Percentiles rank a stretch among this genome's conserved stretches.
Evolutionary conservation across 2,113 vertebrate genomes (phyloP).

Genomic region (Etheostoma spectabile): DNA sequence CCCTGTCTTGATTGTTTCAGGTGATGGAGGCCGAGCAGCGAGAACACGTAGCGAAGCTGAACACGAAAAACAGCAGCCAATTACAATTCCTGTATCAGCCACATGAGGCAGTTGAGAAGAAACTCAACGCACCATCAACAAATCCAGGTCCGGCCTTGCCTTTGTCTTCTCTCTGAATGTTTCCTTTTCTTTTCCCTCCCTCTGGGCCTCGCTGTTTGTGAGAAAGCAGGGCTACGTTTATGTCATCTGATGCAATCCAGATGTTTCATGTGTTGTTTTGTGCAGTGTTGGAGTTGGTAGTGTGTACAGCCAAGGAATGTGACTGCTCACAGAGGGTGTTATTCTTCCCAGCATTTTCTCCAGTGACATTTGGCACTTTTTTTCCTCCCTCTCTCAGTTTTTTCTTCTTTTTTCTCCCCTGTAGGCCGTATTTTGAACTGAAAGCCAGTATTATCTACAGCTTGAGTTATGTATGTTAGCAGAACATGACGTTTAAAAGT

Average conservation of each 20-base stretch:
- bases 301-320: conserved; percentile 77
- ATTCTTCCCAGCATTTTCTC: conserved; percentile 57
- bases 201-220: conserved; percentile 26
- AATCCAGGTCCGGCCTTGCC: conserved; percentile 88
- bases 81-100: conserved; percentile 91
- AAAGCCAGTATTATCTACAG: conserved; percentile 96
- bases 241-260: conserved; percentile 75
- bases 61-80: conserved; percentile 93
- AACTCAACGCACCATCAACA: conserved; percentile 94
- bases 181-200: background rate
- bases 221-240: conserved; percentile 23
- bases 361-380: conserved; percentile 33
- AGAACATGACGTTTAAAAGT: background rate
- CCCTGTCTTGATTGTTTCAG: conserved; percentile 71
- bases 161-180: background rate
- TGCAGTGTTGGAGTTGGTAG: conserved; percentile 47
- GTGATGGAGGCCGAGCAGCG: conserved; percentile 97
- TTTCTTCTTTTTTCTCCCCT: conserved; percentile 67
- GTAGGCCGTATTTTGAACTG: conserved; percentile 97
- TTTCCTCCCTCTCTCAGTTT: conserved; percentile 22
- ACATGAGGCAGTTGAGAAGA: conserved; percentile 98
- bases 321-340: conserved; percentile 60
- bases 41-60: conserved; percentile 91
- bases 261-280: conserved; percentile 67
- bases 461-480: conserved; percentile 88